Conservation (phyloP, 2,888 invertebrate species). For the Orthosia gothica region DNA sequence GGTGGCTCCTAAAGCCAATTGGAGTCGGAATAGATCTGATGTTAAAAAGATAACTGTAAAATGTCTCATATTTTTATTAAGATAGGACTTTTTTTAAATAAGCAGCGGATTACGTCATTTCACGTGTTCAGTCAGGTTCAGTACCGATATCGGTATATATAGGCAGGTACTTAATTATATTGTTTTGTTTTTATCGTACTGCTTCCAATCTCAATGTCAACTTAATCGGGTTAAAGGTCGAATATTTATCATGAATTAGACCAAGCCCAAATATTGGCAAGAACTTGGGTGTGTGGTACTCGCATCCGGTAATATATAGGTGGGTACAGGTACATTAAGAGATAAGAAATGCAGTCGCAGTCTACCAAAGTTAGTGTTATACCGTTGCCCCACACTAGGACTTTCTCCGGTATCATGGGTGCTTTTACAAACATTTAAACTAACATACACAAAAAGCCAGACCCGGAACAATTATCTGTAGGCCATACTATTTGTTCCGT, state of each 20-base stretch:
- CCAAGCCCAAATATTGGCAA: slow-evolving; percentile 18
- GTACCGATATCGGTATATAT: not conserved
- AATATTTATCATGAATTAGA: slow-evolving; percentile 10
- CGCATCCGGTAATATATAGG: not conserved
- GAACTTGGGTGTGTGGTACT: slow-evolving; percentile 4
- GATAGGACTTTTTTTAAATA: not conserved
- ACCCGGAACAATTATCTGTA: too few relatives aligned
- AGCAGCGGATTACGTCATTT: not conserved
- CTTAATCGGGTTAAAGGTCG: slow-evolving; percentile 15
- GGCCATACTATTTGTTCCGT: too few relatives aligned
- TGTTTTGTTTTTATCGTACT: not conserved
- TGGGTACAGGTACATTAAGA: not conserved
- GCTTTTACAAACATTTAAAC: too few relatives aligned
- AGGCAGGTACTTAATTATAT: not conserved
- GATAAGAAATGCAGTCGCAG: too few relatives aligned
- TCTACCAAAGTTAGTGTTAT: too few relatives aligned
- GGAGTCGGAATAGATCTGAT: not conserved
- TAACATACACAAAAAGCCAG: too few relatives aligned
- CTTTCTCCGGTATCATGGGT: too few relatives aligned
- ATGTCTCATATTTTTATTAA: not conserved
- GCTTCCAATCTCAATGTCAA: slow-evolving; percentile 3
- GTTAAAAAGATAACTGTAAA: not conserved
- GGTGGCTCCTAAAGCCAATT: not conserved
- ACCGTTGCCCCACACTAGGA: too few relatives aligned
- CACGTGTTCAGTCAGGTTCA: not conserved